A percentile compares a stretch with the other conserved stretches of the same genome.
These are phyloP conservation scores for Gonatopus flavifemur DNA, from an alignment of 1,140 invertebrate species.

Conservation along the genomic window DNA sequence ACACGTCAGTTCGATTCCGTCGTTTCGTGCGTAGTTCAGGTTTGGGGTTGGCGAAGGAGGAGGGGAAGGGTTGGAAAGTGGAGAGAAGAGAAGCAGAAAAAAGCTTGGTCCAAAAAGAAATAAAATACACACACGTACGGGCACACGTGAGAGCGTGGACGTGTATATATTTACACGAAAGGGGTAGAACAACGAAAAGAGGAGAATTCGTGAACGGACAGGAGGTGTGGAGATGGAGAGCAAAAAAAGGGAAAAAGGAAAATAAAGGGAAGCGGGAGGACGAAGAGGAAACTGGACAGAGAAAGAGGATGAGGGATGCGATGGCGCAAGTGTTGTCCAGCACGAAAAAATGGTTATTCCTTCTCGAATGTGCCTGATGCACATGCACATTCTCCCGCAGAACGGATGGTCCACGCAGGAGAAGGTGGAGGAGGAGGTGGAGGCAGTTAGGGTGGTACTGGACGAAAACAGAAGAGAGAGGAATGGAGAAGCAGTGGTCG, in stretches of 20 bases:
- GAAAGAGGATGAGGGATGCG: slow-evolving; percentile 18
- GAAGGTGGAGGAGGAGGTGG: slow-evolving; percentile 14
- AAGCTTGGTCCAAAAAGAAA: slow-evolving; percentile 21
- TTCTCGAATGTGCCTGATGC: slow-evolving; percentile 46
- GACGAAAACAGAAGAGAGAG: slow-evolving; percentile 8
- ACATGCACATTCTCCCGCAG: slow-evolving; percentile 44
- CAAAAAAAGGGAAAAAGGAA: not conserved
- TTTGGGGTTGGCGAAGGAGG: slow-evolving; percentile 16
- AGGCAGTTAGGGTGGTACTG: slow-evolving; percentile 10
- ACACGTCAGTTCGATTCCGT: slow-evolving; percentile 37
- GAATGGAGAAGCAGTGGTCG: slow-evolving; percentile 19
- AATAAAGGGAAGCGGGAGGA: not conserved
- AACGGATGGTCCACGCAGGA: slow-evolving; percentile 32
- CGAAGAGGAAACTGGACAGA: slow-evolving; percentile 29
- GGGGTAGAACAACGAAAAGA: not conserved
- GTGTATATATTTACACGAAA: slow-evolving; percentile 1
- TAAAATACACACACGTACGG: no score
- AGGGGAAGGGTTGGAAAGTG: slow-evolving; percentile 5
- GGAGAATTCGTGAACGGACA: slow-evolving; percentile 3
- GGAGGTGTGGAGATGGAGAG: slow-evolving; percentile 3
- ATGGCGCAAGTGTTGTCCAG: slow-evolving; percentile 35
- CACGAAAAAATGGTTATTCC: slow-evolving; percentile 44
- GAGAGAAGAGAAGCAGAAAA: slow-evolving; percentile 14
- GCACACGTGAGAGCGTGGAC: slow-evolving; percentile 3
- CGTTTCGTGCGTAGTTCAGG: slow-evolving; percentile 15